These are phyloP conservation scores for Ictalurus furcatus DNA, from an alignment of 2,113 vertebrate species.

Conservation along the genomic window DNA sequence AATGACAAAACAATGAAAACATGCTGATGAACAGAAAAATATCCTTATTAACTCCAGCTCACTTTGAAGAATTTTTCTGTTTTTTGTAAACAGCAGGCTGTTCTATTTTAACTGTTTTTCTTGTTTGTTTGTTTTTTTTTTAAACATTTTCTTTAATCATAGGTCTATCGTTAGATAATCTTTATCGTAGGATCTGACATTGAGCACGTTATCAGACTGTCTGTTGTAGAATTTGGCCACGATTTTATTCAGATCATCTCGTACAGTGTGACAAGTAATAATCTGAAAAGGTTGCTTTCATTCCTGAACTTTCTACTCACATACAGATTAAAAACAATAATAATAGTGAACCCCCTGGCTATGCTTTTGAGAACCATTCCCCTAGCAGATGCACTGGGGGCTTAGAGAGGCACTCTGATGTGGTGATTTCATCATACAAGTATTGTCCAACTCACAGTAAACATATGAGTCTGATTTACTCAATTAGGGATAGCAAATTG, in stretches of 20 bases:
- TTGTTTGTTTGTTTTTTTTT: too few relatives aligned
- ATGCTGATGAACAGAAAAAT: neutral
- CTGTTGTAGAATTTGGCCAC: neutral
- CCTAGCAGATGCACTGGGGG: neutral
- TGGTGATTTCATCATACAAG: slow-evolving; percentile 56
- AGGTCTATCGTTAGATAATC: neutral
- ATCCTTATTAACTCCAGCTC: neutral
- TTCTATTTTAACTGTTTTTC: neutral
- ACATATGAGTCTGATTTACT: slow-evolving; percentile 66
- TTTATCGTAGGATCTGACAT: neutral
- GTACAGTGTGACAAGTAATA: neutral
- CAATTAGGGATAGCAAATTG: slow-evolving; percentile 50
- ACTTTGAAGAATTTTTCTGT: neutral
- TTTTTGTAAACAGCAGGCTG: neutral
- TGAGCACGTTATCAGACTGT: neutral
- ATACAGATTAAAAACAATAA: neutral
- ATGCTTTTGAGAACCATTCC: neutral
- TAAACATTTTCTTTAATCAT: neutral
- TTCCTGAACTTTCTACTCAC: neutral
- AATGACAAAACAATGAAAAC: neutral
- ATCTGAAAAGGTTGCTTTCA: neutral
- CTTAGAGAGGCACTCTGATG: slow-evolving; percentile 44
- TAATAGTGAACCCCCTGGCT: neutral
- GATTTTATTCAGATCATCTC: neutral
- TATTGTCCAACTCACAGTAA: slow-evolving; percentile 64